Evolutionary conservation across 1,140 invertebrate species (phyloP).

Genomic region (Drosophila albomicans): DNA sequence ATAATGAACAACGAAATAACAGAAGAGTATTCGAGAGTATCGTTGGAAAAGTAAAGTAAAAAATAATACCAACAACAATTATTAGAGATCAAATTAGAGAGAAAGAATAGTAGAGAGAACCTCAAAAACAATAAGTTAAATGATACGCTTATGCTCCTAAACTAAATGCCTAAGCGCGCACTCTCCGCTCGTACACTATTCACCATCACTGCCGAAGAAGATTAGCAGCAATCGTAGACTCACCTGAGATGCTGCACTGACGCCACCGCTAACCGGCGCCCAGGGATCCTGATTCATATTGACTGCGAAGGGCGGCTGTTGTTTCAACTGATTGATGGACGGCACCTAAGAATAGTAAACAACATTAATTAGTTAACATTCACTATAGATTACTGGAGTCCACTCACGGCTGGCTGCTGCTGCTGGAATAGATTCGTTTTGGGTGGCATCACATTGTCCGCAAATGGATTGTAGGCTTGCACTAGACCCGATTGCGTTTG

Average conservation of each 20-base stretch:
- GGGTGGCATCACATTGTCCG: slow-evolving; percentile 80
- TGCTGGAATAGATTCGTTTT: slow-evolving; percentile 85
- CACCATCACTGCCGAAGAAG: background rate
- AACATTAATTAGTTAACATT: background rate
- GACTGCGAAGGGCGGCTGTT: slow-evolving; percentile 85
- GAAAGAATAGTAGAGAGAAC: slow-evolving; percentile 20
- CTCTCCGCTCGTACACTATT: background rate
- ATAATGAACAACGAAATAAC: slow-evolving; percentile 30
- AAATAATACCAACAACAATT: slow-evolving; percentile 56
- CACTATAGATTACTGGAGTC: background rate
- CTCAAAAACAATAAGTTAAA: slow-evolving; percentile 47
- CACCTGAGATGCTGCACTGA: slow-evolving; percentile 74
- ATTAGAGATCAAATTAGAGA: slow-evolving; percentile 44
- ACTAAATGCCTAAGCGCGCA: slow-evolving; percentile 38
- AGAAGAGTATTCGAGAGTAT: slow-evolving; percentile 19
- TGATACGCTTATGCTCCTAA: slow-evolving; percentile 21
- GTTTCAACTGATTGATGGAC: slow-evolving; percentile 87
- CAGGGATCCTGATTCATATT: slow-evolving; percentile 84
- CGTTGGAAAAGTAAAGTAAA: slow-evolving; percentile 46
- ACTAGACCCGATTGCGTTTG: slow-evolving; percentile 64
- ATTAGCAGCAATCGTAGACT: slow-evolving; percentile 36
- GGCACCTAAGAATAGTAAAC: slow-evolving; percentile 71
- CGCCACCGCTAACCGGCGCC: slow-evolving; percentile 79
- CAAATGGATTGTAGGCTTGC: slow-evolving; percentile 84
- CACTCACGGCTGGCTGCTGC: slow-evolving; percentile 83